phyloP scores from a whole-genome alignment of 2,797 vertebrate species.

The Ispidina lecontei region DNA sequence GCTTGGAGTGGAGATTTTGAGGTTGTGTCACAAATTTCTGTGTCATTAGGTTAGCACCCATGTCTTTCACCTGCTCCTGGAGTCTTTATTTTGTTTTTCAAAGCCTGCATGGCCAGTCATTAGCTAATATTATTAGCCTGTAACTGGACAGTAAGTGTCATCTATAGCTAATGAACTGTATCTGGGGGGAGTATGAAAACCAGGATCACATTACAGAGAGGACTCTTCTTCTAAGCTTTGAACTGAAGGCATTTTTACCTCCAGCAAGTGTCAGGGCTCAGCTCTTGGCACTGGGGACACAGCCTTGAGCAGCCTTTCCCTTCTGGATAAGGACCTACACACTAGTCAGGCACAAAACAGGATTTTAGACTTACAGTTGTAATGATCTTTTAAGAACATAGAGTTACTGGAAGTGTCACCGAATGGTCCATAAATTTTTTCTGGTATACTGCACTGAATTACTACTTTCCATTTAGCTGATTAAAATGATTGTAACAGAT shows the following conservation, averaged over 20 bases:
- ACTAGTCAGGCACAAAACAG: neutral
- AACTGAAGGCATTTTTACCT: neutral
- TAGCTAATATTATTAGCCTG: neutral
- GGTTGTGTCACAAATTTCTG: neutral
- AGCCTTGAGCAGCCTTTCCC: neutral
- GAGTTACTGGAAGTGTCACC: slow-evolving; percentile 28
- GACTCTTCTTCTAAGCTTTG: neutral
- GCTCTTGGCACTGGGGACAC: neutral
- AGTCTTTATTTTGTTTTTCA: neutral
- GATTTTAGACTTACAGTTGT: neutral
- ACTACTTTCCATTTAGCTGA: slow-evolving; percentile 46
- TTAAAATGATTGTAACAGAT: slow-evolving; percentile 44
- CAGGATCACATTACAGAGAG: neutral
- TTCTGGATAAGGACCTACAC: neutral
- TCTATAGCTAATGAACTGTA: neutral
- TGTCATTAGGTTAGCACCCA: fast-evolving
- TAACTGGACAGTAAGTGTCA: neutral
- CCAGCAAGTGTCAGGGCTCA: neutral
- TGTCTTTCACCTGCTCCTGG: neutral
- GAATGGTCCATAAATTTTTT: slow-evolving; percentile 12
- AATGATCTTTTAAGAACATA: slow-evolving; percentile 16
- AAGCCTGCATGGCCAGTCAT: neutral
- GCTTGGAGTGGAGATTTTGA: neutral
- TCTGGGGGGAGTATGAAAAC: neutral
- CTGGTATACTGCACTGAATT: neutral